Percentiles rank a stretch among this genome's conserved stretches.
Conservation (phyloP, 2,888 invertebrate species). For the Cerastoderma edule region DNA sequence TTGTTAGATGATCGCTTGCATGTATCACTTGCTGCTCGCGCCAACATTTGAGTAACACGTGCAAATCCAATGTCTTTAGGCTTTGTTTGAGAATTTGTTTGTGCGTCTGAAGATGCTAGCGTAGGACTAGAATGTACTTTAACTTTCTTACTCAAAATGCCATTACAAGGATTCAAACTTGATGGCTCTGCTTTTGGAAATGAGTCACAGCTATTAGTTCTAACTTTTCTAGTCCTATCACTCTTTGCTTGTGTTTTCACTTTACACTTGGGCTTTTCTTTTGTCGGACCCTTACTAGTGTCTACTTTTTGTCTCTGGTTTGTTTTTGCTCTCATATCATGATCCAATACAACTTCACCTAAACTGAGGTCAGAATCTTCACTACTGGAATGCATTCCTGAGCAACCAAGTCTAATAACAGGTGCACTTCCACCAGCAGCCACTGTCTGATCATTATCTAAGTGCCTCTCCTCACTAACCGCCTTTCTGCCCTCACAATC, state of each 20-base stretch:
- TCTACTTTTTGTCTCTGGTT: conserved; percentile 31
- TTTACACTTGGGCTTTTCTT: conserved; percentile 33
- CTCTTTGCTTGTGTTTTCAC: conserved; percentile 44
- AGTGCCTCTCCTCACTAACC: conserved; percentile 47
- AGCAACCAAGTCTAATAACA: conserved; percentile 37
- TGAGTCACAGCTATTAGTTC: conserved; percentile 64
- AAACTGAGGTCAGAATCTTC: conserved; percentile 68
- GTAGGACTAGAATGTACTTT: conserved; percentile 61
- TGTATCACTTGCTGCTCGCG: conserved; percentile 52
- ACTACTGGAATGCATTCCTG: conserved; percentile 56
- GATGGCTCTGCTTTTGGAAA: conserved; percentile 24
- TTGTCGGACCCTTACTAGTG: conserved; percentile 15
- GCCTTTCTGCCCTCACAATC: conserved; percentile 40
- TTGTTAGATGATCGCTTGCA: conserved; percentile 30
- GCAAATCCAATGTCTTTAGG: conserved; percentile 60
- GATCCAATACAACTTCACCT: conserved; percentile 61
- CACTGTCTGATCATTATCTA: conserved; percentile 17
- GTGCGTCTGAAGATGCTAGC: conserved; percentile 33
- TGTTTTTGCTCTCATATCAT: conserved; percentile 31
- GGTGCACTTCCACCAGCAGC: conserved; percentile 54
- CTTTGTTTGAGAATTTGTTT: conserved; percentile 31
- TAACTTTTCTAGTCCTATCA: conserved; percentile 37
- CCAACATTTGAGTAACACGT: conserved; percentile 54
- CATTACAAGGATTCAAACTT: conserved; percentile 21
- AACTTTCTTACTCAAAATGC: conserved; percentile 33